These are phyloP conservation scores for Pyrrhosoma nymphula DNA, from an alignment of 2,888 invertebrate species.

Conservation along the genomic window DNA sequence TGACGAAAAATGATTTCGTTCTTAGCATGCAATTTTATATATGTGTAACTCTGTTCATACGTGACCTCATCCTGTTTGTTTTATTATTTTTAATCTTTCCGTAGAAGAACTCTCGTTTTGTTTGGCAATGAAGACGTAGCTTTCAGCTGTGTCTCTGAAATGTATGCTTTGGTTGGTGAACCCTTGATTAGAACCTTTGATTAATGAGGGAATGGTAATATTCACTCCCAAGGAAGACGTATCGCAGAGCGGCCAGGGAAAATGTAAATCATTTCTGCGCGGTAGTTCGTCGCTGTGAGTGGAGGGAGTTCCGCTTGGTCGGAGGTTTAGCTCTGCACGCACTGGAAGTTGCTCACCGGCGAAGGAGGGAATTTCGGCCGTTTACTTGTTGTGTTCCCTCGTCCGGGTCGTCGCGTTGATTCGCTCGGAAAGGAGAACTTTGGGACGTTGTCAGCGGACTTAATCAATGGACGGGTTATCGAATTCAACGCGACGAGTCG, in stretches of 20 bases:
- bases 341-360: background rate
- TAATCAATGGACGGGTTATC: background rate
- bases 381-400: background rate
- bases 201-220: slow-evolving; percentile 10
- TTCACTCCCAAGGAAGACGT: background rate
- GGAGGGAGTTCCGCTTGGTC: background rate
- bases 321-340: background rate
- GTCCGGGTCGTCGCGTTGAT: background rate
- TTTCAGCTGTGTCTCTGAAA: too few relatives aligned
- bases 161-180: too few relatives aligned
- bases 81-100: too few relatives aligned
- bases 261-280: slow-evolving; percentile 26
- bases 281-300: background rate
- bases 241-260: background rate
- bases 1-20: too few relatives aligned
- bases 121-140: too few relatives aligned
- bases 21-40: too few relatives aligned
- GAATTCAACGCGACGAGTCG: slow-evolving; percentile 1
- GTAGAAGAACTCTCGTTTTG: too few relatives aligned
- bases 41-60: too few relatives aligned
- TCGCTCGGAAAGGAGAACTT: slow-evolving; percentile 33
- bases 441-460: background rate
- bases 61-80: too few relatives aligned
- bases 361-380: background rate
- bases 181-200: background rate